phyloP scores from a whole-genome alignment of 92 coral and sea anemone species.

The Ricordea florida region DNA sequence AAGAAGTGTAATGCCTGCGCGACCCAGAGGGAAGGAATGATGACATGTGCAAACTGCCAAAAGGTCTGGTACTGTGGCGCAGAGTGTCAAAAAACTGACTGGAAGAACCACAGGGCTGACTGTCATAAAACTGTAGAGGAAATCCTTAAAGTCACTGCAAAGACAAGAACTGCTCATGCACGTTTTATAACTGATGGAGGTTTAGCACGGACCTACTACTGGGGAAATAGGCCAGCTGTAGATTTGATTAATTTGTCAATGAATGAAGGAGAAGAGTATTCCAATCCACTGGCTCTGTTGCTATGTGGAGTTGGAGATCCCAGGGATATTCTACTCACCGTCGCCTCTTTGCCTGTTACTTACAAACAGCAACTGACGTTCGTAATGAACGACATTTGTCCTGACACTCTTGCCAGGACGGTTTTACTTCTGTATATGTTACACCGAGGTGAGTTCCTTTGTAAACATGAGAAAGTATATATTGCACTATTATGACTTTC shows the following conservation, averaged over 20 bases:
- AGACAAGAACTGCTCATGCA: neutral
- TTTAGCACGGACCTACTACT: conserved; percentile 36
- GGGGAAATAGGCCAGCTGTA: conserved; percentile 78
- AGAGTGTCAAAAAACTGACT: conserved; percentile 49
- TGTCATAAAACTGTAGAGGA: conserved; percentile 36
- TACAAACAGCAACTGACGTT: conserved; percentile 52
- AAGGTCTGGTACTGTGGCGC: conserved; percentile 60
- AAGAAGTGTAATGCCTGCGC: conserved; percentile 41
- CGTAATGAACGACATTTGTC: conserved; percentile 65
- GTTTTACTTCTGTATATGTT: conserved; percentile 72
- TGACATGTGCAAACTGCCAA: conserved; percentile 43
- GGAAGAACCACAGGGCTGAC: conserved; percentile 36
- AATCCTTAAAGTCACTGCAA: neutral
- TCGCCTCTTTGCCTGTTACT: conserved; percentile 50
- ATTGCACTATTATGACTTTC: no score
- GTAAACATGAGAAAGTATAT: no score
- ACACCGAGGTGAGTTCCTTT: conserved; percentile 58
- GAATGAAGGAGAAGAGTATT: conserved; percentile 66
- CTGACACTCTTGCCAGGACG: conserved; percentile 71
- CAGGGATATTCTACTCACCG: conserved; percentile 56
- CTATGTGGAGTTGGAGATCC: conserved; percentile 83
- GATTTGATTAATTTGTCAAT: conserved; percentile 65
- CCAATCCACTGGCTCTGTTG: conserved; percentile 46
- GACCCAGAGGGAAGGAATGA: neutral
- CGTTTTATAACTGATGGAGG: neutral